Evolutionary conservation across 2,888 invertebrate genomes (phyloP).

Genomic region (Andricus curvator): DNA sequence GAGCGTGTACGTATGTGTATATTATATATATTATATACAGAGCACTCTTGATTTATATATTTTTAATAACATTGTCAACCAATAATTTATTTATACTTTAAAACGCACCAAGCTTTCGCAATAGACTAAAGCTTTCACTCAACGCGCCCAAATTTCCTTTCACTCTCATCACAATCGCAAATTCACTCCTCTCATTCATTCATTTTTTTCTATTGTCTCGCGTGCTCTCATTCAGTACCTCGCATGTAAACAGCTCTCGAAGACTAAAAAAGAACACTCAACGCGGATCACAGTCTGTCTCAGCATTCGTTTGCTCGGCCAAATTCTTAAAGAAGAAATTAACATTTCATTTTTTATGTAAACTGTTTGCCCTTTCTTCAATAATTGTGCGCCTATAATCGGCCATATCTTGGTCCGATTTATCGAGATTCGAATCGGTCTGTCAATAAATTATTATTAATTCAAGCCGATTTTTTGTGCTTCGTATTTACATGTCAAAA

Average conservation of each 20-base stretch:
- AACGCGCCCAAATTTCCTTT: constrained; percentile 46
- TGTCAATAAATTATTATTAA: not conserved
- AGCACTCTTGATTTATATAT: constrained; percentile 68
- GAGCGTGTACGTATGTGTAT: constrained; percentile 52
- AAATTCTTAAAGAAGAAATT: constrained; percentile 47
- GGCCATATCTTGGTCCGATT: constrained; percentile 16
- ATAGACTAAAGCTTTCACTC: constrained; percentile 54
- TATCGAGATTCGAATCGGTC: not conserved
- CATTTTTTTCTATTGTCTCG: constrained; percentile 51
- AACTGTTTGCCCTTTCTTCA: constrained; percentile 23
- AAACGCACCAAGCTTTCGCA: constrained; percentile 63
- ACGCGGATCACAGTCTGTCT: constrained; percentile 77
- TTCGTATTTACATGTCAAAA: constrained; percentile 30
- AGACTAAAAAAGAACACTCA: constrained; percentile 74
- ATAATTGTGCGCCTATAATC: constrained; percentile 35
- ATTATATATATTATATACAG: constrained; percentile 74
- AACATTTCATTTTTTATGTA: constrained; percentile 33
- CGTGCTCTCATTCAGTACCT: constrained; percentile 56
- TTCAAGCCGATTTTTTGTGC: not conserved
- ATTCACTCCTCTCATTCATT: constrained; percentile 44
- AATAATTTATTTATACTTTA: constrained; percentile 73
- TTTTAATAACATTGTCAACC: constrained; percentile 75
- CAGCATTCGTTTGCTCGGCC: constrained; percentile 68
- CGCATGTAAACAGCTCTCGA: constrained; percentile 65
- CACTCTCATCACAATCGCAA: constrained; percentile 44